These are phyloP conservation scores for Bos javanicus DNA, from an alignment of 2,113 vertebrate genomes.

Conservation along the genomic window DNA sequence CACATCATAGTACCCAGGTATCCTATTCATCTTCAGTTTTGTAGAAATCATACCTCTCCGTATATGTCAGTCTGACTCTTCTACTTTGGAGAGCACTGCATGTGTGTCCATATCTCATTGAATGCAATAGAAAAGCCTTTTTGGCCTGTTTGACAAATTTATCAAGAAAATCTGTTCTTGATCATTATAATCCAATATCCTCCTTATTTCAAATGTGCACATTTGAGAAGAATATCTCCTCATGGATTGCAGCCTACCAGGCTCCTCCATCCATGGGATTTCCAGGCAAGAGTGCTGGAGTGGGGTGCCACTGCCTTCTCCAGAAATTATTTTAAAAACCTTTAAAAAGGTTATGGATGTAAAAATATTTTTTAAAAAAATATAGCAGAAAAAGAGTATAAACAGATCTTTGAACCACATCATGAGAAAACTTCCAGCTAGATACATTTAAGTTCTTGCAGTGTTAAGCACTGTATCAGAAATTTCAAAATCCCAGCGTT, in stretches of 20 bases:
- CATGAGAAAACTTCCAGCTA: neutral
- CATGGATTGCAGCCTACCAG: no score
- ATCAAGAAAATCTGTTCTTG: neutral
- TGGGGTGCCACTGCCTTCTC: no score
- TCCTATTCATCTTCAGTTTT: neutral
- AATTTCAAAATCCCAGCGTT: neutral
- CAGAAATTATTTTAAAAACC: neutral
- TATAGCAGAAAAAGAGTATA: neutral
- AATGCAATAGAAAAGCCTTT: neutral
- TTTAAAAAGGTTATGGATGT: neutral
- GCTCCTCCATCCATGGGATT: no score
- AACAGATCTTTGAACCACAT: neutral
- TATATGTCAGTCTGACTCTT: neutral
- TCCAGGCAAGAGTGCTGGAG: no score
- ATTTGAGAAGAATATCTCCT: neutral
- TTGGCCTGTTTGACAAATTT: neutral
- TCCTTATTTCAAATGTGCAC: neutral
- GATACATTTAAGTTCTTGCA: neutral
- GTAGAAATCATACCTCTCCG: neutral
- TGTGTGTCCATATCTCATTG: neutral
- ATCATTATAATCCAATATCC: neutral
- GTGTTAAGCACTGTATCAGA: neutral
- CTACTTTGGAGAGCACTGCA: fast-evolving
- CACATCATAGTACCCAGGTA: neutral
- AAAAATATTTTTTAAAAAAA: neutral